phyloP scores from a whole-genome alignment of 2,888 invertebrate species.

The Phanerotoma sp. region DNA sequence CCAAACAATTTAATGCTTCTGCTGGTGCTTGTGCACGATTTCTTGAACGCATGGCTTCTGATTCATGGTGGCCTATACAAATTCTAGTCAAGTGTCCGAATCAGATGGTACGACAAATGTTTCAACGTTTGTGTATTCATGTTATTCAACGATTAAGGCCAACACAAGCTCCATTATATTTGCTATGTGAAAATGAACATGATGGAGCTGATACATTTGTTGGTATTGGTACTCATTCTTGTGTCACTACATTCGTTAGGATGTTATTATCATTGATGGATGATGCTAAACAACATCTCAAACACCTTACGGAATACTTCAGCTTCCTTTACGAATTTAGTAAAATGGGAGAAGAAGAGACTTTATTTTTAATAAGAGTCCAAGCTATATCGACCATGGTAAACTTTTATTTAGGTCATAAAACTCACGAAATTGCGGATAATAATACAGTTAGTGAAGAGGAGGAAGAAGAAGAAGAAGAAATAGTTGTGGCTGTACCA shows the following conservation, averaged over 20 bases:
- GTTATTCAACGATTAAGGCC: conserved; percentile 84
- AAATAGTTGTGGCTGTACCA: conserved; percentile 65
- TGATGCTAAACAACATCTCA: conserved; percentile 81
- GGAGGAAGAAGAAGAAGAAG: conserved; percentile 63
- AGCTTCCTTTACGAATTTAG: conserved; percentile 90
- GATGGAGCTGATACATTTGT: conserved; percentile 48
- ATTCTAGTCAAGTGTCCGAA: conserved; percentile 94
- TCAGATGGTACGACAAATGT: conserved; percentile 97
- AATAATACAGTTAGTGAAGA: conserved; percentile 72
- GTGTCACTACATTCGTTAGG: conserved; percentile 90
- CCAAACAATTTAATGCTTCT: conserved; percentile 92
- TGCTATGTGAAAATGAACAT: conserved; percentile 65
- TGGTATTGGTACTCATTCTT: conserved; percentile 73
- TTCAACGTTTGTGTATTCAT: conserved; percentile 91
- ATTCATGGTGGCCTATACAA: conserved; percentile 94
- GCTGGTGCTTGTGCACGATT: conserved; percentile 91
- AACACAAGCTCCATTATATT: conserved; percentile 68
- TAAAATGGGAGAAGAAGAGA: conserved; percentile 93
- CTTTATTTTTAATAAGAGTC: conserved; percentile 80
- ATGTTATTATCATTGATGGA: conserved; percentile 86
- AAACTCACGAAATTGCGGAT: conserved; percentile 72
- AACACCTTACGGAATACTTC: conserved; percentile 91
- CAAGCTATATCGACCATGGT: conserved; percentile 89
- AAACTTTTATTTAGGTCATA: conserved; percentile 89
- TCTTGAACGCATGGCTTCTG: conserved; percentile 87